Percentiles rank a stretch among this genome's conserved stretches.
Evolutionary conservation across 2,113 vertebrate species (phyloP).

Genomic region (Larimichthys crocea): DNA sequence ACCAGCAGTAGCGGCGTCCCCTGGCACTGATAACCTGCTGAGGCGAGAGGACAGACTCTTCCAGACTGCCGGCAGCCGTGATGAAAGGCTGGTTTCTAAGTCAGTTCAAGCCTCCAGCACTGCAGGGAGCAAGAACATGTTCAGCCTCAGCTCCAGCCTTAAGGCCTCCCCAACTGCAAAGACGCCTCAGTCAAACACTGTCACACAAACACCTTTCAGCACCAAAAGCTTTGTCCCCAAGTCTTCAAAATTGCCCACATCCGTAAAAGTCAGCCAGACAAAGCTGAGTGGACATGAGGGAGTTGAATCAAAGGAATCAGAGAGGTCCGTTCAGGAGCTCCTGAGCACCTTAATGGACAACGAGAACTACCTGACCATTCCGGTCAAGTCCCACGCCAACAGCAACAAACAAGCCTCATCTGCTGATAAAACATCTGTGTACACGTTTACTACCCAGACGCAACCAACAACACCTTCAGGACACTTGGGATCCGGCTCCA

Average conservation of each 20-base stretch:
- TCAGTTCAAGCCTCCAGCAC: slow-evolving; percentile 25
- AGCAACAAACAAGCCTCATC: slow-evolving; percentile 25
- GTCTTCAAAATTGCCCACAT: slow-evolving; percentile 61
- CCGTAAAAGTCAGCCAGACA: slow-evolving; percentile 52
- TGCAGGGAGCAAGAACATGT: slow-evolving; percentile 38
- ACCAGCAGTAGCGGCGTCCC: slow-evolving; percentile 51
- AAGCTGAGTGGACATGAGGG: slow-evolving; percentile 32
- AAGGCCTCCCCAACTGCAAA: slow-evolving; percentile 52
- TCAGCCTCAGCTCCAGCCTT: slow-evolving; percentile 62
- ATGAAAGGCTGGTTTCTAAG: slow-evolving; percentile 40
- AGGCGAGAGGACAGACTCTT: slow-evolving; percentile 55
- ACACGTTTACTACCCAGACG: slow-evolving; percentile 71
- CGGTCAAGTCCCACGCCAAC: slow-evolving; percentile 81
- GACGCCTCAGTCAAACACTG: slow-evolving; percentile 20
- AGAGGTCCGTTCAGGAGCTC: slow-evolving; percentile 46
- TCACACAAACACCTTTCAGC: slow-evolving; percentile 49
- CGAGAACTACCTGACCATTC: slow-evolving; percentile 89
- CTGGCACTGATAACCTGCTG: slow-evolving; percentile 15
- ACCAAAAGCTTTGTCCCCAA: slow-evolving; percentile 55
- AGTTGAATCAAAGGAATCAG: slow-evolving; percentile 36
- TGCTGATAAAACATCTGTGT: slow-evolving; percentile 57
- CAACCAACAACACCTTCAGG: slow-evolving; percentile 62
- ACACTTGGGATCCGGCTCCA: slow-evolving; percentile 2
- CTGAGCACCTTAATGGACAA: slow-evolving; percentile 73
- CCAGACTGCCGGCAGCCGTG: slow-evolving; percentile 14